Evolutionary conservation across 2,113 vertebrate genomes (phyloP).

Genomic region (Otus sunia): DNA sequence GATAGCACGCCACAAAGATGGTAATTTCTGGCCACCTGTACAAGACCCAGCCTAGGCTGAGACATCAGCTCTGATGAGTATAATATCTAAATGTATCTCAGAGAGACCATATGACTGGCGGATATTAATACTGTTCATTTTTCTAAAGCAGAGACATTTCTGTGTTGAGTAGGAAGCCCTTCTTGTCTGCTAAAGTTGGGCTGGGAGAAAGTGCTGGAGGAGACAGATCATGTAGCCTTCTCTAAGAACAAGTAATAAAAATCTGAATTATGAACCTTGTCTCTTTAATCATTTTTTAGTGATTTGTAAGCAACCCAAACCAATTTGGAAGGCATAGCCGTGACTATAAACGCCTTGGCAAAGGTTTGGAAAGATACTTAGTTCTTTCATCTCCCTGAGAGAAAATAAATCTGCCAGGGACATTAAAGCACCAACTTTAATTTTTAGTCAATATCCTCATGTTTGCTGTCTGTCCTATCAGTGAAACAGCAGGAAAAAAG

Average conservation of each 20-base stretch:
- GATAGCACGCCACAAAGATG: not conserved
- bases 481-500: not conserved
- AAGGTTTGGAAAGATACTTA: not conserved
- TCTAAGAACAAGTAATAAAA: not conserved
- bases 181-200: not conserved
- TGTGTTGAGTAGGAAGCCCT: not conserved
- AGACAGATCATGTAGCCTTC: not conserved
- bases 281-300: not conserved
- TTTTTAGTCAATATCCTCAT: not conserved
- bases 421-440: not conserved
- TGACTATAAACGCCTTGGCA: not conserved
- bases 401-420: not conserved
- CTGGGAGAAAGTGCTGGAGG: not conserved
- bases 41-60: not conserved
- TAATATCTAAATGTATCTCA: not conserved
- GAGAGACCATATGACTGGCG: not conserved
- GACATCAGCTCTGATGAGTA: not conserved
- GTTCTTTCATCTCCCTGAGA: constrained; percentile 18
- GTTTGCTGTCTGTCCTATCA: not conserved
- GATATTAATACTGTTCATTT: not conserved
- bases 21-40: not conserved
- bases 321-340: not conserved
- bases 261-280: not conserved
- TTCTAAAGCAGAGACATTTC: not conserved
- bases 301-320: not conserved